Evolutionary conservation across 2,113 vertebrate species (phyloP).

Genomic region (Oceanodroma tethys): DNA sequence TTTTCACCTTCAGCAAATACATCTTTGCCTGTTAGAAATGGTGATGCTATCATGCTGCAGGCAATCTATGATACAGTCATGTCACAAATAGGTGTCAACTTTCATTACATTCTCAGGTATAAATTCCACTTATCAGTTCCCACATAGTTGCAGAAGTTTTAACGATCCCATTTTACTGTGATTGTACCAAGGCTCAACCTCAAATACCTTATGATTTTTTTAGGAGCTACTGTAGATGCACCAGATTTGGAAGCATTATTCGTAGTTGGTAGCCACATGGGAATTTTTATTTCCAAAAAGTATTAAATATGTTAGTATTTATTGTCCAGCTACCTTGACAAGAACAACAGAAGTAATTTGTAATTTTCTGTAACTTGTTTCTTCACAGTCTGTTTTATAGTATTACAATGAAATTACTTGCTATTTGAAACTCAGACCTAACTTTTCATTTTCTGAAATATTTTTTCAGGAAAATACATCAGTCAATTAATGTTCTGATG

Average conservation of each 20-base stretch:
- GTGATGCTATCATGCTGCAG: conserved; percentile 73
- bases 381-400: background rate
- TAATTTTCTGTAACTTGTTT: background rate
- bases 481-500: background rate
- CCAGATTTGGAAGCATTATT: background rate
- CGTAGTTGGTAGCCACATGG: background rate
- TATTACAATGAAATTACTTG: background rate
- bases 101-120: conserved; percentile 74
- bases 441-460: background rate
- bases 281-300: background rate
- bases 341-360: background rate
- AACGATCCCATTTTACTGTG: conserved; percentile 64
- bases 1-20: conserved; percentile 74
- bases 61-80: conserved; percentile 78
- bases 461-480: background rate
- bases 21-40: conserved; percentile 60
- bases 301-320: background rate
- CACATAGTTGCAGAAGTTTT: conserved; percentile 62
- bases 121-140: conserved; percentile 78
- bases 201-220: background rate
- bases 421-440: background rate
- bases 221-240: background rate
- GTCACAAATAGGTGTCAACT: conserved; percentile 85
- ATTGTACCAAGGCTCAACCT: conserved; percentile 39
- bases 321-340: background rate